A percentile compares a stretch with the other conserved stretches of the same genome.
These are phyloP conservation scores for Agonopterix arenella DNA, from an alignment of 2,888 invertebrate species.

Conservation along the genomic window DNA sequence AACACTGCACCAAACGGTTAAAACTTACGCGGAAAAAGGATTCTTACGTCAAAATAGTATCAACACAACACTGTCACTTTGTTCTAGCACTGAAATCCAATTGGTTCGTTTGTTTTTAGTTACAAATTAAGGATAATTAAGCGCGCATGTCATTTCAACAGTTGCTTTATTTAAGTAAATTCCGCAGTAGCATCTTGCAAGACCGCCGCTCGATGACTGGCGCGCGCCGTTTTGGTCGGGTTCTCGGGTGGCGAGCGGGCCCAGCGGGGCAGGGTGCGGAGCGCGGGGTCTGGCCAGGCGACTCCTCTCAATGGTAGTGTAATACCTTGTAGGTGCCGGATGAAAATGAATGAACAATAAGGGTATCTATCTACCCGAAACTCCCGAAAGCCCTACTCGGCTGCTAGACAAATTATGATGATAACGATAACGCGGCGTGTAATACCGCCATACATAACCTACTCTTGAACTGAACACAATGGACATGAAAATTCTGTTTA, in stretches of 20 bases:
- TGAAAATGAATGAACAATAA: constrained; percentile 32
- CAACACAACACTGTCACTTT: constrained; percentile 55
- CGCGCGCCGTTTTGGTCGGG: constrained; percentile 25
- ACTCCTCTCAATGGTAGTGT: constrained; percentile 30
- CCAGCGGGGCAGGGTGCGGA: constrained; percentile 19
- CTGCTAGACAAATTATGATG: not conserved
- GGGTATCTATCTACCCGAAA: constrained; percentile 3
- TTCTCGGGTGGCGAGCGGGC: constrained; percentile 21
- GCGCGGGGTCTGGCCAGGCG: constrained; percentile 22
- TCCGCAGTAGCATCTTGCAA: constrained; percentile 26
- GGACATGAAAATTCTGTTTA: too few species aligned
- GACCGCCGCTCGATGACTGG: constrained; percentile 71
- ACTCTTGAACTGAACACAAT: too few species aligned
- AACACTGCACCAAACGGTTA: constrained; percentile 69
- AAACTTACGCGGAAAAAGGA: constrained; percentile 41
- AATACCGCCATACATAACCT: too few species aligned
- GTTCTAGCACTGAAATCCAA: constrained; percentile 66
- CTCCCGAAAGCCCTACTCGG: not conserved
- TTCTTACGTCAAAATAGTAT: constrained; percentile 28
- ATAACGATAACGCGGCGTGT: not conserved
- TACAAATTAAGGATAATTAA: constrained; percentile 49
- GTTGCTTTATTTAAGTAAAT: constrained; percentile 23
- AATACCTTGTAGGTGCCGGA: constrained; percentile 18
- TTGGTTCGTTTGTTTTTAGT: constrained; percentile 60
- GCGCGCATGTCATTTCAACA: constrained; percentile 61